Evolutionary conservation across 2,113 vertebrate genomes (phyloP).

Genomic region (Heliornis fulica): DNA sequence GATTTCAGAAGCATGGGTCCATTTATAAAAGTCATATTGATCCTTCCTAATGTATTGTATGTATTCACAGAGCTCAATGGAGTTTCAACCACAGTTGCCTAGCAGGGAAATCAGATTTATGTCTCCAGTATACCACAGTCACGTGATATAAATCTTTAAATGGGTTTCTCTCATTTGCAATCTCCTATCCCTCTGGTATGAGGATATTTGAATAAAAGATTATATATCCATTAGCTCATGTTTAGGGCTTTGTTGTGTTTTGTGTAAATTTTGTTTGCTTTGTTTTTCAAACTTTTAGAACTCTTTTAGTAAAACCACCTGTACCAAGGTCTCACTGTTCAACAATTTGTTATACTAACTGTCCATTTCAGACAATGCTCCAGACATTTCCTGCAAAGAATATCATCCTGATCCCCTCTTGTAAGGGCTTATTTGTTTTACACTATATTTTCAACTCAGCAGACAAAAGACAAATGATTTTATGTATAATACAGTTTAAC

Average conservation of each 20-base stretch:
- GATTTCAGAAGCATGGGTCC: background rate
- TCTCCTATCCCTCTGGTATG: background rate
- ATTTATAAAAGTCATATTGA: background rate
- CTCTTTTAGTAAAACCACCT: background rate
- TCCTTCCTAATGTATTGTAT: background rate
- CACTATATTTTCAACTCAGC: background rate
- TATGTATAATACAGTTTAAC: background rate
- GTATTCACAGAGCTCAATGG: background rate
- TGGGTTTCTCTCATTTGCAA: background rate
- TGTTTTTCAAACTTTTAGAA: background rate
- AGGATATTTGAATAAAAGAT: background rate
- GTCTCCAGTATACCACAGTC: background rate
- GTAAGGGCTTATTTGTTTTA: background rate
- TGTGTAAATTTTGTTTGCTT: background rate
- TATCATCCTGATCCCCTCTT: background rate
- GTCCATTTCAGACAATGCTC: background rate
- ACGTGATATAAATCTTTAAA: background rate
- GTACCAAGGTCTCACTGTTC: background rate
- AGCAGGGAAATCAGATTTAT: background rate
- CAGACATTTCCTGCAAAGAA: background rate
- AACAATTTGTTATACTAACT: background rate
- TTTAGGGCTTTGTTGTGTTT: background rate
- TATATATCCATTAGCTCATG: background rate
- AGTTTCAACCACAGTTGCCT: background rate
- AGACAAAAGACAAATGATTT: background rate